Evolutionary conservation across 2,113 vertebrate species (phyloP), one percentile per base, ranked within the genome.

Genomic region (Lepidiolamprologus cunningtoni): DNA sequence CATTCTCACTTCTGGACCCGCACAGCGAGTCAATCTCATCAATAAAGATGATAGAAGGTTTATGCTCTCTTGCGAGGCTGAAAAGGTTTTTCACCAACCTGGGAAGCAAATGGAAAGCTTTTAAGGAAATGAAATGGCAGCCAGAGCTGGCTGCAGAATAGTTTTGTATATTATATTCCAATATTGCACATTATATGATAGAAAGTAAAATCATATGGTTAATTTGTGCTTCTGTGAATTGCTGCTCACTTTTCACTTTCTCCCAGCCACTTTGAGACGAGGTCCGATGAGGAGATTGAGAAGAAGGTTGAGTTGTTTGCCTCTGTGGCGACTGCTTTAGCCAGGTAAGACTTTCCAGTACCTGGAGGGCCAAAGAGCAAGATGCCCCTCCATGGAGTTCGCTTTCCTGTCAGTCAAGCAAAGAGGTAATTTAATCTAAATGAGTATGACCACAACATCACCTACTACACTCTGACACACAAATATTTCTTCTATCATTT

Each of bases 301-400:
- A 99, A 99, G 94, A 99, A 99, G 1, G 98, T 99, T 16, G 99
- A 99, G 93, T 99, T 99, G 96, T 99, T 99, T 86, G 99, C 98
- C 95, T 99, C 99, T 68, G 98, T 99, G 0, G 98, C 98, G 40
- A 99, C 98, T 63, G 99, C 98, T 96, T 99, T 99, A 87, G 99
- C 99, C 92, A 99, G 95, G 7, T 99, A 99, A 21, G 98, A 99
- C 87, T 99, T 99, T 86, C 99, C 99, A 45, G 99, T 99, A 86
- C 98, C 98, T n/a, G 98, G 98, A 28, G 98, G 99, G 47, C 99
- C 99, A 93, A 99, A 99, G 0, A 99, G 96, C 23, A 99, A 96
- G 90, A 99, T 99, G 17, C 98, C 98, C 87, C 98, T 96, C 99
- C 99, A 99, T 1, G 98, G 99, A 58, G 98, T 99, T 96, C 98